Conservation (phyloP, 2,888 invertebrate species). For the Nomada fabriciana region DNA sequence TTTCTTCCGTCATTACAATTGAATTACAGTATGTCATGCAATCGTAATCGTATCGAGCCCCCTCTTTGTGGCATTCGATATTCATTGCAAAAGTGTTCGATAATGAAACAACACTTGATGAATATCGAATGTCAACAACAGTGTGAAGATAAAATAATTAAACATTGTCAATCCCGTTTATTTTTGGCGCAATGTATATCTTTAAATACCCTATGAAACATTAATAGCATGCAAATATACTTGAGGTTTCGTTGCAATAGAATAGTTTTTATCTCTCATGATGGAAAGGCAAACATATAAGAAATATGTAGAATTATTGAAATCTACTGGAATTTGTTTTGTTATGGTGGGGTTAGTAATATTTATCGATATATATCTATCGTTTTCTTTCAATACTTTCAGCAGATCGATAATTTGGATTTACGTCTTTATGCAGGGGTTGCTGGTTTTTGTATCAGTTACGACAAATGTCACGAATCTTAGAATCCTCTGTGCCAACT, state of each 20-base stretch:
- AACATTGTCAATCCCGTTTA: not conserved
- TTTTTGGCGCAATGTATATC: not conserved
- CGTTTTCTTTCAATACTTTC: constrained; percentile 22
- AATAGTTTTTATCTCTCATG: constrained; percentile 2
- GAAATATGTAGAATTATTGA: constrained; percentile 75
- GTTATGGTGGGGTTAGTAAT: constrained; percentile 78
- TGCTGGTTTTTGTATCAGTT: constrained; percentile 81
- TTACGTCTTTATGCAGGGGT: constrained; percentile 69
- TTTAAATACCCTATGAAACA: not conserved
- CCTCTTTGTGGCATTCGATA: not conserved
- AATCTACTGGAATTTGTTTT: constrained; percentile 77
- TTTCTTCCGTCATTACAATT: not conserved
- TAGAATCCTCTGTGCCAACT: constrained; percentile 83
- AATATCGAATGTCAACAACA: not conserved
- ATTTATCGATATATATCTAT: constrained; percentile 6
- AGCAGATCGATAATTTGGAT: constrained; percentile 30
- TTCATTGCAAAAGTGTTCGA: not conserved
- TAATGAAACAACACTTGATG: not conserved
- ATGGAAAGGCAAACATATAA: constrained; percentile 54
- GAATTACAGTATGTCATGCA: not conserved
- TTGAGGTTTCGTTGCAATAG: not conserved
- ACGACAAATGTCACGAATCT: constrained; percentile 77
- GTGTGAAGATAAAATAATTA: not conserved
- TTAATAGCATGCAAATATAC: constrained; percentile 9
- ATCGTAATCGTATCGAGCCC: not conserved